Evolutionary conservation across 2,113 vertebrate species (phyloP).

Genomic region (Pterocles burchelli): DNA sequence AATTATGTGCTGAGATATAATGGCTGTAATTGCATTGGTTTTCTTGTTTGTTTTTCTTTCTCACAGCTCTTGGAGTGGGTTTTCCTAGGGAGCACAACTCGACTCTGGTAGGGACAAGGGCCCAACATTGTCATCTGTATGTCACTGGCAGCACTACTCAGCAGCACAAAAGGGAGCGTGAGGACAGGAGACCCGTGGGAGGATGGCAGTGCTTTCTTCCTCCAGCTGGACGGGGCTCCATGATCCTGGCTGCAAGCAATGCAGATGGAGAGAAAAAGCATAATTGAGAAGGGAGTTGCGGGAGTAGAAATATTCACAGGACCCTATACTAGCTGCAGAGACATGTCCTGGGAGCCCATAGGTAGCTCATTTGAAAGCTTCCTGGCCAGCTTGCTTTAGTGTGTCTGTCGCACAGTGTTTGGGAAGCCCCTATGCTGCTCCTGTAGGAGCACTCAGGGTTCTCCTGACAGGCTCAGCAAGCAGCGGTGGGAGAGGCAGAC

Average conservation of each 20-base stretch:
- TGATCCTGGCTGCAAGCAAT: background rate
- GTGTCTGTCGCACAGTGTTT: accelerated
- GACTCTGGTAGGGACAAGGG: background rate
- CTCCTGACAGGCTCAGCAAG: background rate
- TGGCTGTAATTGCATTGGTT: background rate
- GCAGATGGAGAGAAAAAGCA: background rate
- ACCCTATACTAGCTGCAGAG: background rate
- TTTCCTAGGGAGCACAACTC: background rate
- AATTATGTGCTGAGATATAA: background rate
- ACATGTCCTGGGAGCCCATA: background rate
- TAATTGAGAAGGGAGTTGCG: background rate
- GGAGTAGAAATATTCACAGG: background rate
- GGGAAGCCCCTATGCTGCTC: background rate
- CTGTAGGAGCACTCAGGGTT: background rate
- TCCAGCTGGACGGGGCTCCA: accelerated
- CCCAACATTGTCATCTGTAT: background rate
- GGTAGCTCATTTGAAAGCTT: background rate
- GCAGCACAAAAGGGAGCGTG: background rate
- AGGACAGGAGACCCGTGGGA: accelerated
- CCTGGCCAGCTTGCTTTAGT: background rate
- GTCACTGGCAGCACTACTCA: background rate
- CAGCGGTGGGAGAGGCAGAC: background rate
- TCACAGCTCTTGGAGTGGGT: background rate
- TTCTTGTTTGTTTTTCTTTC: slow-evolving; percentile 11
- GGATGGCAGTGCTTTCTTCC: background rate